A percentile compares a stretch with the other conserved stretches of the same genome.
phyloP scores from a whole-genome alignment of 1,140 invertebrate species.

The Branchinecta lindahli region DNA sequence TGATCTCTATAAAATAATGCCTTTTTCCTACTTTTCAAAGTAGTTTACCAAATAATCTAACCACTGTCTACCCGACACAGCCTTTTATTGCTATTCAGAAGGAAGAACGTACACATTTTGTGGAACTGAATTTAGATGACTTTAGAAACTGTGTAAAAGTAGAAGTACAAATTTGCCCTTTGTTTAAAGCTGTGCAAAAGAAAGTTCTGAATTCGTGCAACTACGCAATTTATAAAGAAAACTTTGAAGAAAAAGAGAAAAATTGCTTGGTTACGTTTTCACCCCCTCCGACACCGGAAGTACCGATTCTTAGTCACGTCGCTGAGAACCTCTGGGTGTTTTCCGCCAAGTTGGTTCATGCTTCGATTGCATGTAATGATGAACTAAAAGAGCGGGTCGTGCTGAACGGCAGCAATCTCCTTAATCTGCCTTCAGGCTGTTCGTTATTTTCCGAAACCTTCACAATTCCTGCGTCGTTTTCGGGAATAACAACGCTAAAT shows the following conservation, averaged over 20 bases:
- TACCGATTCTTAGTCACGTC: neutral
- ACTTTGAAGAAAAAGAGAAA: neutral
- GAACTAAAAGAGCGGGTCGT: neutral
- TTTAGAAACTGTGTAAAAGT: neutral
- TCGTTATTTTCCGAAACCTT: neutral
- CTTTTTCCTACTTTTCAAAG: neutral
- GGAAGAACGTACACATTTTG: neutral
- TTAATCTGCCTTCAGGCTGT: neutral
- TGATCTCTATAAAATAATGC: neutral
- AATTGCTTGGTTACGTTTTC: neutral
- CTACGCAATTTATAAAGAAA: neutral
- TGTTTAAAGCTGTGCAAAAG: neutral
- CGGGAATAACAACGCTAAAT: neutral
- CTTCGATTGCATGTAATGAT: neutral
- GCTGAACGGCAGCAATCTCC: neutral
- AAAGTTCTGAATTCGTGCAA: neutral
- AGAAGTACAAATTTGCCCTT: neutral
- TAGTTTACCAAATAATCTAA: neutral
- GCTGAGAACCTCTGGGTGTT: neutral
- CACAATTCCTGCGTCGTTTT: neutral
- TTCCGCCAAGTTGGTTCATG: neutral
- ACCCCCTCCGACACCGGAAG: neutral
- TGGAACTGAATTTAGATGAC: neutral
- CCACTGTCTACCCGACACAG: neutral
- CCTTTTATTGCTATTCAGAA: constrained; percentile 3